Base-by-base conservation (phyloP, 2,888 invertebrate genomes). In the Altica lythri region DNA sequence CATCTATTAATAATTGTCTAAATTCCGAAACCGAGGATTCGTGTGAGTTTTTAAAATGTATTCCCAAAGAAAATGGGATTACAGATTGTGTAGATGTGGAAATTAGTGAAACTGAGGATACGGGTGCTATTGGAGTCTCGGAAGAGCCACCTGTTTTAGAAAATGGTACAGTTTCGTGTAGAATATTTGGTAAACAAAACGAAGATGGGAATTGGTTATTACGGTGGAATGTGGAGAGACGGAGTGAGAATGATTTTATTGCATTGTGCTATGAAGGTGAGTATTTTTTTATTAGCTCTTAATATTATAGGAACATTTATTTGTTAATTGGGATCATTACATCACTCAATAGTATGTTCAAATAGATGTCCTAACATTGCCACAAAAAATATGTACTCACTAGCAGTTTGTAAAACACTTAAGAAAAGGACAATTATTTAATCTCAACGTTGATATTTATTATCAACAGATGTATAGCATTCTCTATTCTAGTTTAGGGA, bases 251-350 rank as follows among this genome's bases (percentile, higher is more conserved):
- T 44, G 83, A 84, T 68, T 83, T 80, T 72, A 76, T 84, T 65
- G 81, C 79, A 42, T 71, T 84, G 61, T 83, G 80, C 70, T 78
- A 73, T 67, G 71, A 75, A 77, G 83, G 84, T 84, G 67, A 78
- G 80, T 54, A 38, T 47, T 51, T 45, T 46, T 50, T n/a, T 53
- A 46, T 27, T 30, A 8, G 9, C 25, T n/a, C n/a, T n/a, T n/a
- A n/a, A n/a, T n/a, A n/a, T n/a, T n/a, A n/a, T n/a, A n/a, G n/a
- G n/a, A n/a, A n/a, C n/a, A n/a, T n/a, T n/a, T n/a, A n/a, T n/a
- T n/a, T n/a, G n/a, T n/a, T n/a, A n/a, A n/a, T n/a, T n/a, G n/a
- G n/a, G n/a, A n/a, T n/a, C n/a, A n/a, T n/a, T n/a, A n/a, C n/a
- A n/a, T n/a, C n/a, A n/a, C n/a, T n/a, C n/a, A n/a, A n/a, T n/a